Evolutionary conservation across 2,888 invertebrate species (phyloP).

Genomic region (Crioceris asparagi): DNA sequence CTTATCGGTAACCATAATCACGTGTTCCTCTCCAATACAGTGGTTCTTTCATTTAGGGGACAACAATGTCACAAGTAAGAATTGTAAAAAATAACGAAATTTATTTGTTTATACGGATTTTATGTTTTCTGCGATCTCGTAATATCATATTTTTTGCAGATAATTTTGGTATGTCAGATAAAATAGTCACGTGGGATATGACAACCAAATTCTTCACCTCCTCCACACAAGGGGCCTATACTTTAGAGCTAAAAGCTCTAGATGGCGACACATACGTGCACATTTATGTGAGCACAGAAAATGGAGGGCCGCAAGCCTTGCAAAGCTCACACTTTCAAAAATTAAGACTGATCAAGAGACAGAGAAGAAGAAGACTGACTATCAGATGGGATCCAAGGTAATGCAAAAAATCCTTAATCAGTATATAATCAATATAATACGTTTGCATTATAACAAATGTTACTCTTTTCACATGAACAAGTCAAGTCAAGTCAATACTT

Average conservation of each 20-base stretch:
- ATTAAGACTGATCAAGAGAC: conserved; percentile 27
- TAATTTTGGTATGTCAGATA: too few species aligned
- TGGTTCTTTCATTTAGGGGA: conserved; percentile 21
- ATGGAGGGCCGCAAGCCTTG: conserved; percentile 32
- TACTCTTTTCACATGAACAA: too few species aligned
- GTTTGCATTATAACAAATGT: too few species aligned
- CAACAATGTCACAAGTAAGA: conserved; percentile 13
- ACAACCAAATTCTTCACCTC: conserved; percentile 20
- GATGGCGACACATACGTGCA: conserved; percentile 28
- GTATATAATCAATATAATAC: too few species aligned
- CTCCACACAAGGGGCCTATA: conserved; percentile 18
- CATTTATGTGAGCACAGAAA: conserved; percentile 34
- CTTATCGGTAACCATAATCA: conserved; percentile 22
- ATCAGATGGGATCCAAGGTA: conserved; percentile 36
- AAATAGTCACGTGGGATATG: conserved; percentile 18
- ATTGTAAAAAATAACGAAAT: too few species aligned
- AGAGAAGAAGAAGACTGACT: conserved; percentile 27
- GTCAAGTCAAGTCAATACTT: too few species aligned
- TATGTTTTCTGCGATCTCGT: too few species aligned
- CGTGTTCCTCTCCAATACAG: conserved; percentile 23
- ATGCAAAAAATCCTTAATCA: conserved; percentile 1
- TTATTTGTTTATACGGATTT: too few species aligned
- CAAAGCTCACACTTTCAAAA: conserved; percentile 20
- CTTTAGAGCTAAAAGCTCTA: conserved; percentile 19
- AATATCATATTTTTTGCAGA: too few species aligned